Evolutionary conservation across 2,113 vertebrate genomes (phyloP).

Genomic region (Platanista minor): DNA sequence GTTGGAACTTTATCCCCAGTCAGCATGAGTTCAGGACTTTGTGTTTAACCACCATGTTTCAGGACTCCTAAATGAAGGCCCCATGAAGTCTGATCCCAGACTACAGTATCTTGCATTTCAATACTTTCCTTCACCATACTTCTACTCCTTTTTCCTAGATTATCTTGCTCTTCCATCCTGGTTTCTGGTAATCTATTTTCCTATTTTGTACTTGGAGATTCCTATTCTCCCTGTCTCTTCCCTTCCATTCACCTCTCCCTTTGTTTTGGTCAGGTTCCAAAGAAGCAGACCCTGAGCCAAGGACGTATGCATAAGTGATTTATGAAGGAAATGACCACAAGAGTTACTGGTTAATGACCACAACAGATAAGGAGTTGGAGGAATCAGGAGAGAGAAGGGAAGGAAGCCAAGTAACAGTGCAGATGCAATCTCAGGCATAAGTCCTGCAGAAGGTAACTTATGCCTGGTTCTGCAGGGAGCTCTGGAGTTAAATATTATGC

Average conservation of each 20-base stretch:
- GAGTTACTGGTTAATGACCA: neutral
- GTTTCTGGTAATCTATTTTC: neutral
- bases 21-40: neutral
- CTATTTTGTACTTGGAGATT: neutral
- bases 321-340: neutral
- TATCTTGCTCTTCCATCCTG: neutral
- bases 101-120: neutral
- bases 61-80: neutral
- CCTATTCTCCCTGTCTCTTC: neutral
- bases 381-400: neutral
- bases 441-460: neutral
- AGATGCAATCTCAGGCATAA: neutral
- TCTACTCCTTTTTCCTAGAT: neutral
- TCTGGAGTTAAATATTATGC: neutral
- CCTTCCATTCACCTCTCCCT: neutral
- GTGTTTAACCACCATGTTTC: neutral
- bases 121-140: accelerated
- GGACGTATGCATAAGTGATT: neutral
- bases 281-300: neutral
- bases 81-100: neutral
- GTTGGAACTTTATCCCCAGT: neutral
- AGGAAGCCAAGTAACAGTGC: neutral
- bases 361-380: neutral
- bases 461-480: neutral
- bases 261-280: neutral